Evolutionary conservation across 2,113 vertebrate genomes (phyloP), one percentile per base, ranked within the genome.

Genomic region (Mormyrus iriodes): DNA sequence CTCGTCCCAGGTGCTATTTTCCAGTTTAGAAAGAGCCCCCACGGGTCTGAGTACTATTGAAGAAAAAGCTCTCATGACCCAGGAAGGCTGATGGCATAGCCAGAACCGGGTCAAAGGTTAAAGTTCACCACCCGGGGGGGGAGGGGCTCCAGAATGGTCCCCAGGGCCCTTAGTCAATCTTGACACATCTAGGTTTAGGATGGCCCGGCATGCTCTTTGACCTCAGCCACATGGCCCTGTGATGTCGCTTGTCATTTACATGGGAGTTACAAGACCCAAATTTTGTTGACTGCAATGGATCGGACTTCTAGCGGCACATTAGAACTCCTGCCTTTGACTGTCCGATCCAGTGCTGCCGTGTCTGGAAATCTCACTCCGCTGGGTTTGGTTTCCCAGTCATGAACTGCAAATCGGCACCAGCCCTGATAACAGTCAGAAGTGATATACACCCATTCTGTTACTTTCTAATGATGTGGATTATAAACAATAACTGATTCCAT

Each of bases 31-130:
- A n/a, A 12, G 39, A n/a, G 44, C 24, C 44, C 73, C 17, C 35
- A 79, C 4, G 73, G 35, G 31, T 35, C 27, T 76, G 27, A 76
- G 69, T 19, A 17, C 69, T 42, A 76, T 35, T 69, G 42, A 19
- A 42, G 15, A 4, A 19, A 79, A 79, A 42, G 35, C 73, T 79
- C 35, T 79, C 31, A 35, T 79, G 73, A 79, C 73, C 73, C 73
- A 79, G 73, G 73, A 79, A 79, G 73, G 73, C 73, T 79, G 35
- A 79, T 79, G 73, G 73, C 35, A 79, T 42, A 79, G 73, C 73
- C 73, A 79, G 73, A 84, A 48, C 82, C 19, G 44, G 21, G 82
- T 48, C 82, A 84, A 84, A 84, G 82, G 39, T n/a, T 84, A 84
- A 46, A 84, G 82, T 21, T 48, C 82, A 84, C 42, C 82, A 48